Evolutionary conservation across 2,113 vertebrate genomes (phyloP), one percentile per base, ranked within the genome.

Genomic region (Nicator chloris): DNA sequence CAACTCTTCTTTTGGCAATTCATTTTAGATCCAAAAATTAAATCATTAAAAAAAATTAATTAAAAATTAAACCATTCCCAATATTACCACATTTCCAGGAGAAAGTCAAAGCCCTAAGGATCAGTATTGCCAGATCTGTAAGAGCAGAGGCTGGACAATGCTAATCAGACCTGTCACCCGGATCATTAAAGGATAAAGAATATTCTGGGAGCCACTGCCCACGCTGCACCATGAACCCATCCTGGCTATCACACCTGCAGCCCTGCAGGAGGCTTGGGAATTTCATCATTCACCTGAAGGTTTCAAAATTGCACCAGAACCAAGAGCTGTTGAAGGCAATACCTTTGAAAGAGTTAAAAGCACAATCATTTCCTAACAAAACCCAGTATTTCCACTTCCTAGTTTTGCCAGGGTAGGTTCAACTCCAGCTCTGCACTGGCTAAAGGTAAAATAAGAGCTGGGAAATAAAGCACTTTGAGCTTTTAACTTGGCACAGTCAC

Each of bases 41-140:
- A n/a, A 53, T 39, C 18, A n/a, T n/a, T n/a, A n/a, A n/a, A n/a
- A n/a, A n/a, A n/a, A n/a, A n/a, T n/a, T n/a, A n/a, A n/a, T n/a
- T n/a, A n/a, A n/a, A n/a, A n/a, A n/a, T n/a, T n/a, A n/a, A 30
- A 5, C 15, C 15, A 2, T 50, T 40, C 7, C 13, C 10, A 0
- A 8, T 27, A 47, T 5, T 27, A 3, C 3, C 26, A 35, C 17
- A 7, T 23, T 44, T 20, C 22, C 22, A 31, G 28, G 28, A 82
- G 49, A 76, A 79, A 63, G 24, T 2, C 2, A 1, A 68, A 64
- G 27, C 21, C 49, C 66, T 65, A 11, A 60, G 22, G 45, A 60
- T 31, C 19, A 21, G 4, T 2, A 33, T 33, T 87, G 33, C 11
- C 13, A 40, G 17, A 51, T 4, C 16, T 53, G n/a, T 22, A 53